These are phyloP conservation scores for Sylvilagus bachmani DNA, from an alignment of 2,113 vertebrate species.

Conservation along the genomic window DNA sequence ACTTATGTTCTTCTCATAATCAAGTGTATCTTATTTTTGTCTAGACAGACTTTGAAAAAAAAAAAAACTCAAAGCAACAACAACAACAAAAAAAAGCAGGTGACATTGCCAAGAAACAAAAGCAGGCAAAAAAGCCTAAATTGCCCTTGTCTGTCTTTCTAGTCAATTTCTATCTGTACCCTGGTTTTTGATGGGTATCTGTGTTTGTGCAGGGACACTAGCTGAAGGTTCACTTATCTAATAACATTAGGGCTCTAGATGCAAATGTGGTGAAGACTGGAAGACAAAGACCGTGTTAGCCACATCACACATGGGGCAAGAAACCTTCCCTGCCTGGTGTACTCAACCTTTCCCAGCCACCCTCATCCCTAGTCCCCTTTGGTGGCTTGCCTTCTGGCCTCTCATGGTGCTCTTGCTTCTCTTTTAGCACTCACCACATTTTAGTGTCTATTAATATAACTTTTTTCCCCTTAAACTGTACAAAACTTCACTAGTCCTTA, in stretches of 20 bases:
- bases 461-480: not conserved
- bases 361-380: not conserved
- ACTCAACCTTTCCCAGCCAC: not conserved
- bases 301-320: not conserved
- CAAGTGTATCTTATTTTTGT: constrained; percentile 61
- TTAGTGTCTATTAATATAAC: not conserved
- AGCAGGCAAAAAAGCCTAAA: not conserved
- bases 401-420: not conserved
- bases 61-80: not conserved
- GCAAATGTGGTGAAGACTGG: not conserved
- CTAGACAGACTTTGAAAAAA: constrained; percentile 49
- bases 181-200: constrained; percentile 56
- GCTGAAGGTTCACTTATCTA: constrained; percentile 25
- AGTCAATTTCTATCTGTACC: constrained; percentile 33
- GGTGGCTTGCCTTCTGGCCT: not conserved
- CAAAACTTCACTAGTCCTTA: not conserved
- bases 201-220: not conserved
- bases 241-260: not conserved
- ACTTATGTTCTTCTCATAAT: constrained; percentile 57
- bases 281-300: not conserved
- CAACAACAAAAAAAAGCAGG: not conserved
- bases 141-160: constrained; percentile 52
- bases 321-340: not conserved
- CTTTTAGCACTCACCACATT: not conserved
- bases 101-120: constrained; percentile 10